Conservation (phyloP, 2,888 invertebrate genomes). For the Erpobdella octoculata region DNA sequence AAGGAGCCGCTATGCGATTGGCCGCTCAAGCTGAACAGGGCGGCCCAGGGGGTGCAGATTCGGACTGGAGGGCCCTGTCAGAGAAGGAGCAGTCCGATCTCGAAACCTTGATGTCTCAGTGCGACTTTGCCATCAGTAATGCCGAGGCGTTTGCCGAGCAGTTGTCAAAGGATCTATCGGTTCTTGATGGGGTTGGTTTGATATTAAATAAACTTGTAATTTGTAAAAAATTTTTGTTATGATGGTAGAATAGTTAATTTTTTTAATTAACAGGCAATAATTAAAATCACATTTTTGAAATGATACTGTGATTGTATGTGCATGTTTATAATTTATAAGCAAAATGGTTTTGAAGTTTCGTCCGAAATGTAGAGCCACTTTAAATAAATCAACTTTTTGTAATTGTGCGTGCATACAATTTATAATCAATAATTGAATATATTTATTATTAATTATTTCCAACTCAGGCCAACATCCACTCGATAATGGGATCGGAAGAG, state of each 20-base stretch:
- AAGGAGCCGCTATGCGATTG: neutral
- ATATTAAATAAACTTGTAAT: neutral
- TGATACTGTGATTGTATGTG: neutral
- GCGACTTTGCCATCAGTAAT: conserved; percentile 80
- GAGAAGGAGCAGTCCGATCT: conserved; percentile 77
- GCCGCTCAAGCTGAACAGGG: conserved; percentile 25
- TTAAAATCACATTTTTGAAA: too few species aligned
- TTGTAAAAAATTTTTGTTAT: neutral
- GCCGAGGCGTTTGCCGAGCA: conserved; percentile 67
- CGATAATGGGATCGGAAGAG: conserved; percentile 79
- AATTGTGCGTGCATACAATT: too few species aligned
- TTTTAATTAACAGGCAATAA: too few species aligned
- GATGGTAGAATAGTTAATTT: neutral
- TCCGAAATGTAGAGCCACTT: too few species aligned
- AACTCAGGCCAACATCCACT: conserved; percentile 73
- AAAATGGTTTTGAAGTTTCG: too few species aligned
- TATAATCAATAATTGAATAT: too few species aligned
- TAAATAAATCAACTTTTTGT: too few species aligned
- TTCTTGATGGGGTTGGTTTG: conserved; percentile 66
- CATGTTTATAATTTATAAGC: neutral
- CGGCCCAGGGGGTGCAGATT: conserved; percentile 23
- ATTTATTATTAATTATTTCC: too few species aligned
- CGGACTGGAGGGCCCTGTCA: conserved; percentile 66
- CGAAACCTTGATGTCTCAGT: conserved; percentile 71
- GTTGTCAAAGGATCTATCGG: conserved; percentile 72